Evolutionary conservation across 2,113 vertebrate species (phyloP).

Genomic region (Uropsilus gracilis): DNA sequence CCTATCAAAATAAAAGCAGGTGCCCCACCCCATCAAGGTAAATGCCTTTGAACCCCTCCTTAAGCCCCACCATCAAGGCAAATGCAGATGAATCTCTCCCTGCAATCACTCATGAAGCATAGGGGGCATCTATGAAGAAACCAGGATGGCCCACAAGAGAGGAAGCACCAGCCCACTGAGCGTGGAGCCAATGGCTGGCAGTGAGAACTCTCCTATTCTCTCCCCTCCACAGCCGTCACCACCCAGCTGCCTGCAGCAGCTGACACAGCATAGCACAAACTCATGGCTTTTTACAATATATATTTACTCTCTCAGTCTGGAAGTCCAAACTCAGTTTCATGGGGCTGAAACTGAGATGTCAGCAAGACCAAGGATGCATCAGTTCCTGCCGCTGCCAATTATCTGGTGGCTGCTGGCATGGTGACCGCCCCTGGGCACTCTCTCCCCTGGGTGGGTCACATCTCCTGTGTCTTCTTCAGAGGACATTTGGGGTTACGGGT

Average conservation of each 20-base stretch:
- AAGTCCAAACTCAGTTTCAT: neutral
- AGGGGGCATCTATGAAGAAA: neutral
- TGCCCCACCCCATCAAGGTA: too few relatives aligned
- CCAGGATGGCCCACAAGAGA: too few relatives aligned
- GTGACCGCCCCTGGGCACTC: rapidly evolving
- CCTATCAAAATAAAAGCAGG: too few relatives aligned
- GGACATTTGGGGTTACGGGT: neutral
- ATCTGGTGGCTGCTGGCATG: neutral
- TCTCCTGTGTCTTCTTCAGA: neutral
- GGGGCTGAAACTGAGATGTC: neutral
- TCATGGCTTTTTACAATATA: neutral
- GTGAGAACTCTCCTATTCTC: neutral
- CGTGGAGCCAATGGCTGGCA: neutral
- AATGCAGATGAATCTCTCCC: too few relatives aligned
- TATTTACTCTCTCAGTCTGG: too few relatives aligned
- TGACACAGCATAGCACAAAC: neutral
- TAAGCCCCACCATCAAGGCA: too few relatives aligned
- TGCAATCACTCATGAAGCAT: rapidly evolving
- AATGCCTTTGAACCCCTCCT: too few relatives aligned
- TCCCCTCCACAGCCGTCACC: neutral
- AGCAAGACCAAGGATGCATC: too few relatives aligned
- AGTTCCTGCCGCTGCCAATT: neutral
- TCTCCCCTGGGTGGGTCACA: neutral
- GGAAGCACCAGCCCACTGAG: neutral
- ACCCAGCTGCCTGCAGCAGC: neutral